These are phyloP conservation scores for Saguinus imperator DNA, from an alignment of 2,113 vertebrate genomes.

Conservation along the genomic window DNA sequence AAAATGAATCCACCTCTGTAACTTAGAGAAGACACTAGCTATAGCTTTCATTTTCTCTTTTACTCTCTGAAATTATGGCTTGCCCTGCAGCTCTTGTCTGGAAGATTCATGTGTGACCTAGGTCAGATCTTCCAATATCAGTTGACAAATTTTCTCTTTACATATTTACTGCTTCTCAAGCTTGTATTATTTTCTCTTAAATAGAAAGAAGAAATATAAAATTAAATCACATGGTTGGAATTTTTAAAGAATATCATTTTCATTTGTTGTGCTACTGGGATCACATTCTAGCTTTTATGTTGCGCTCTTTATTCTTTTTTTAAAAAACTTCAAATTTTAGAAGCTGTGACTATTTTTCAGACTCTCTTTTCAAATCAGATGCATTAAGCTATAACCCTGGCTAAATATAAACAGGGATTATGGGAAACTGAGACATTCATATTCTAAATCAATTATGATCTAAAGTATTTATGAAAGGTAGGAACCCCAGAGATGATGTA, in stretches of 20 bases:
- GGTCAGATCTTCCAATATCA: conserved; percentile 88
- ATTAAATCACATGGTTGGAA: conserved; percentile 65
- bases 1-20: conserved; percentile 84
- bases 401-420: not conserved
- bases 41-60: conserved; percentile 87
- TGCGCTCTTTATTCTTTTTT: not conserved
- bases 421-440: not conserved
- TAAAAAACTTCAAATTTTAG: conserved; percentile 7
- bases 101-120: conserved; percentile 92
- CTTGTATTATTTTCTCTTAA: conserved; percentile 77
- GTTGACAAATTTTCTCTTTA: conserved; percentile 91
- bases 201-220: conserved; percentile 81
- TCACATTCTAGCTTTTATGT: not conserved
- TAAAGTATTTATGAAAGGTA: not conserved
- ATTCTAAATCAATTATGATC: conserved; percentile 11
- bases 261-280: not conserved
- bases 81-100: conserved; percentile 88
- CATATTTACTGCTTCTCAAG: conserved; percentile 90
- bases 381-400: not conserved
- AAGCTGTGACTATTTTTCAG: not conserved
- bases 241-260: conserved; percentile 62
- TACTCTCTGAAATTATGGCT: conserved; percentile 92
- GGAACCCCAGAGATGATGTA: not conserved
- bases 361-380: conserved; percentile 6
- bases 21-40: conserved; percentile 76